Percentiles rank a stretch among this genome's conserved stretches.
Conservation (phyloP, 2,888 invertebrate species). For the Nephrotoma guestfalica region DNA sequence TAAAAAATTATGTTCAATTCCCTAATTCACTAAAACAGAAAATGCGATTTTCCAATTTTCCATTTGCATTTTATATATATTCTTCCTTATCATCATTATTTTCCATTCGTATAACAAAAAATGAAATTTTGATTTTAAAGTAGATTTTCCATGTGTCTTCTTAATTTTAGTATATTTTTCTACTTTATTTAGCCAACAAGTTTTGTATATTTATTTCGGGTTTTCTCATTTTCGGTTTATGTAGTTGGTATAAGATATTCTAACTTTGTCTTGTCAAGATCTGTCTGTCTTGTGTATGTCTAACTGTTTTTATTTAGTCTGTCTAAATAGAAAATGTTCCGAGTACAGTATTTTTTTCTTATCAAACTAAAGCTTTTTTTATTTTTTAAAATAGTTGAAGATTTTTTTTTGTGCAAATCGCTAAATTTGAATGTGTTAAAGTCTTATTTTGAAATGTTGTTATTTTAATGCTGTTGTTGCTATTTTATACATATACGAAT, state of each 20-base stretch:
- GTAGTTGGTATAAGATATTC: not conserved
- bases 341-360: not conserved
- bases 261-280: not conserved
- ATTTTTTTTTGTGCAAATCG: not conserved
- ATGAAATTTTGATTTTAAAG: not conserved
- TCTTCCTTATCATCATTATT: not conserved
- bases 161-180: not conserved
- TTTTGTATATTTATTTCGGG: not conserved
- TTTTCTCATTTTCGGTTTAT: not conserved
- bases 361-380: not conserved
- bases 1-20: not conserved
- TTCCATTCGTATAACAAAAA: not conserved
- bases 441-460: not conserved
- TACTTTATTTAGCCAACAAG: not conserved
- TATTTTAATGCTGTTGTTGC: not conserved
- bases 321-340: not conserved
- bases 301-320: not conserved
- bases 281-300: not conserved
- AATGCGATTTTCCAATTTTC: not conserved
- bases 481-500: not conserved
- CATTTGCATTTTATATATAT: not conserved
- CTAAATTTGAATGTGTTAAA: not conserved
- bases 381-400: not conserved
- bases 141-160: not conserved
- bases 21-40: not conserved